Conservation (phyloP, 2,113 vertebrate genomes). For the Triplophysa rosa region DNA sequence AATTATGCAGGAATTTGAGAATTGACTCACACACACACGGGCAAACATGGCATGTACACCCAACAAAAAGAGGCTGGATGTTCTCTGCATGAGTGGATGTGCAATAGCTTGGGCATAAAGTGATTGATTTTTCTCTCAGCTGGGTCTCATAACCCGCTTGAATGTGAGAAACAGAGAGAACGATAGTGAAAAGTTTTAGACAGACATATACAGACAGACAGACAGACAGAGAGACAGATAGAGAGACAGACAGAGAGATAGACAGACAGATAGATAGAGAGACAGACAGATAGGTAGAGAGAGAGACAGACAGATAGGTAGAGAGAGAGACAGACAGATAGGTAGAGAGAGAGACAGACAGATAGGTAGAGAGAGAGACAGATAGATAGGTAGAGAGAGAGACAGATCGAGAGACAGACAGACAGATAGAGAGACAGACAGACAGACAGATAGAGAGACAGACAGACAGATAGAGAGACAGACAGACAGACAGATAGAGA, state of each 20-base stretch:
- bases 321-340: no score
- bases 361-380: no score
- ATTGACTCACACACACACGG: background rate
- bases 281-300: no score
- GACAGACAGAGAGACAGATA: no score
- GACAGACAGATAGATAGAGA: no score
- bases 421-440: background rate
- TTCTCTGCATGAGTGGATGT: conserved; percentile 17
- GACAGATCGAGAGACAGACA: no score
- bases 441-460: no score
- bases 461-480: background rate
- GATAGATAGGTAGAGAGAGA: no score
- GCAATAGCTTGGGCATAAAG: conserved; percentile 7
- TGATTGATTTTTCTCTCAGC: conserved; percentile 17
- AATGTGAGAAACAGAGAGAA: background rate
- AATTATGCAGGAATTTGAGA: conserved; percentile 10
- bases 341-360: no score
- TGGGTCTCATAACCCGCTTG: background rate
- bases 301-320: no score
- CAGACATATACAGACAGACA: background rate
- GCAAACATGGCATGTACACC: background rate
- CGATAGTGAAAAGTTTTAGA: background rate
- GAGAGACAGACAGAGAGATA: no score
- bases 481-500: background rate
- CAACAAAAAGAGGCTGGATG: conserved; percentile 8